Evolutionary conservation across 2,797 vertebrate species (phyloP).

Genomic region (Acanthiza pusilla): DNA sequence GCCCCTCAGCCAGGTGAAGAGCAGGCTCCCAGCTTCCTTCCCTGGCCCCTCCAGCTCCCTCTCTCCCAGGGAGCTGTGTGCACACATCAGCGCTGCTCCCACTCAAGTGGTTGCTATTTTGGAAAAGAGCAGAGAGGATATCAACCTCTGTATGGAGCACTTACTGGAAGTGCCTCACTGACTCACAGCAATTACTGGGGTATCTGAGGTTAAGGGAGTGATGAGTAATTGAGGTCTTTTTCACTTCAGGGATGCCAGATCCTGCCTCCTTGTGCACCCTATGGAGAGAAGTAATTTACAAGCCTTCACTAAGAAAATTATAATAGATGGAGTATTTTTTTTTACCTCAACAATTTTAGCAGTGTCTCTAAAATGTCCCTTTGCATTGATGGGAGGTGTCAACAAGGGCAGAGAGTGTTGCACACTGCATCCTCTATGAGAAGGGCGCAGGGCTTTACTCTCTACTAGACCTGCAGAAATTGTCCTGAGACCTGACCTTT

Average conservation of each 20-base stretch:
- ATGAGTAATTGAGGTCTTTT: slow-evolving; percentile 58
- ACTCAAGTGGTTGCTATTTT: slow-evolving; percentile 59
- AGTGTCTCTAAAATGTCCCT: neutral
- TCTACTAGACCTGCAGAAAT: neutral
- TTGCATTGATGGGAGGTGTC: neutral
- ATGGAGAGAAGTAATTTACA: slow-evolving; percentile 6
- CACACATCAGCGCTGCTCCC: neutral
- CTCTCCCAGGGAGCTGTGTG: neutral
- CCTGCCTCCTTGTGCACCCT: neutral
- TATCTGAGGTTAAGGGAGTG: slow-evolving; percentile 61
- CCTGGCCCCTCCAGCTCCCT: neutral
- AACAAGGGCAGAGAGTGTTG: neutral
- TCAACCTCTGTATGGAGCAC: neutral
- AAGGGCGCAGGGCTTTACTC: neutral
- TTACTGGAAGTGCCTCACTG: slow-evolving; percentile 61
- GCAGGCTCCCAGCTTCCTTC: neutral
- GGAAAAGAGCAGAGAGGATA: slow-evolving; percentile 39
- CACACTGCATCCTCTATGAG: neutral
- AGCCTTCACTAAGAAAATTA: neutral
- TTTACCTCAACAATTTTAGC: neutral
- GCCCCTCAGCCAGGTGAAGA: neutral
- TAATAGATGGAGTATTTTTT: neutral
- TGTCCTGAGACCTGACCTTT: neutral
- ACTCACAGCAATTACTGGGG: slow-evolving; percentile 58
- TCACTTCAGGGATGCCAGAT: slow-evolving; percentile 45